These are phyloP conservation scores for Heliconius hortense DNA, from an alignment of 2,888 invertebrate species.

Conservation along the genomic window DNA sequence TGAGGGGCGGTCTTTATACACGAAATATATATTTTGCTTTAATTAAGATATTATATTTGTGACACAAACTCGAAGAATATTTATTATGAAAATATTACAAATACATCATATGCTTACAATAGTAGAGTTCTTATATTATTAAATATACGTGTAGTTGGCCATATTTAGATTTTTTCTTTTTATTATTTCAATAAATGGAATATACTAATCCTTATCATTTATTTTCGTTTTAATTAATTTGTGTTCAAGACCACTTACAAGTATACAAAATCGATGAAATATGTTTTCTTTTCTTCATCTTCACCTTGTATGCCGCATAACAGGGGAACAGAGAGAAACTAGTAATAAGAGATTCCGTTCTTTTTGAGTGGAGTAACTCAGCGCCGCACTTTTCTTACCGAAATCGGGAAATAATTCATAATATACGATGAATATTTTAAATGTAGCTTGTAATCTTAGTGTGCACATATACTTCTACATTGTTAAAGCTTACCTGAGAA, in stretches of 20 bases:
- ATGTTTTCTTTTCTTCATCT: not conserved
- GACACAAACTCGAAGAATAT: not conserved
- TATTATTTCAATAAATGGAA: too few relatives aligned
- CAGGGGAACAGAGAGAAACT: not conserved
- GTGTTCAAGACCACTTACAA: too few relatives aligned
- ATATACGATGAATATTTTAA: not conserved
- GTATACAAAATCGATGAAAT: not conserved
- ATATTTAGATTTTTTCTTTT: too few relatives aligned
- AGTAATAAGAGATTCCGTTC: not conserved
- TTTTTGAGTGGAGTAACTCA: not conserved
- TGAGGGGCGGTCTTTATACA: slow-evolving; percentile 25
- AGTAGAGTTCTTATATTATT: not conserved
- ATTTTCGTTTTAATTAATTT: too few relatives aligned
- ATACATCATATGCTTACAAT: not conserved
- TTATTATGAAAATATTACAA: not conserved
- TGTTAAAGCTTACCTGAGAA: slow-evolving; percentile 6
- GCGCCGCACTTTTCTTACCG: not conserved
- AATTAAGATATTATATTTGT: slow-evolving; percentile 24
- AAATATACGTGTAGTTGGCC: too few relatives aligned
- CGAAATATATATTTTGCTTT: slow-evolving; percentile 23
- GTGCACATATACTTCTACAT: not conserved
- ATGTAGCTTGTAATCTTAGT: not conserved
- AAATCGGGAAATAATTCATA: not conserved
- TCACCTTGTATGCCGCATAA: not conserved
- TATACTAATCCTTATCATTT: too few relatives aligned